Evolutionary conservation across 2,797 vertebrate genomes (phyloP), one percentile per base, ranked within the genome.

Genomic region (Hafferia zeledoni): DNA sequence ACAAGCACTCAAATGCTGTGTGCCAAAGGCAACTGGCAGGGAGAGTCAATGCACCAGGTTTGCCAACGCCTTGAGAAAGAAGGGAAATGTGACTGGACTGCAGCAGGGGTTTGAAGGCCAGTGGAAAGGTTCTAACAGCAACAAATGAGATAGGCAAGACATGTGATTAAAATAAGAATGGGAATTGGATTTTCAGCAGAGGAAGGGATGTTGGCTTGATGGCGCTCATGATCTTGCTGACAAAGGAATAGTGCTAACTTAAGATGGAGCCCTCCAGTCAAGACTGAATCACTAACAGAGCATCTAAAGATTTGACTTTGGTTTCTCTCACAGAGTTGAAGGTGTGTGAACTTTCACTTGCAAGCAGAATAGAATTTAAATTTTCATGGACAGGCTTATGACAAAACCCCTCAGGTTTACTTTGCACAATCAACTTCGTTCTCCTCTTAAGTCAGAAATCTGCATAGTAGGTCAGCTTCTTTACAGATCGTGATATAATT

Each of bases 41-140:
- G n/a, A 92, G 65, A 37, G 23, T 2, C 0, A 0, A 47, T 17
- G 43, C 0, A 0, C 18, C 64, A 37, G 41, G 39, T 80, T 20
- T 63, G 30, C 27, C 2, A 5, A 24, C 7, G 43, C 56, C 35
- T 50, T 75, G 27, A 7, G 3, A 31, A n/a, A 33, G 56, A 60
- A 63, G 37, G 18, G 7, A 55, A 30, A 30, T 47, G 27, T 53
- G 37, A 4, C 1, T 7, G 30, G 33, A 57, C 33, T 35, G 71
- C 49, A 71, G 44, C 1, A 65, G 41, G 13, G 39, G 30, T 82
- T 50, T 83, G 61, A 71, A 68, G 27, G 37, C 14, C 23, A 44
- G 17, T 5, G 0, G 0, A 90, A 61, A 91, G 56, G 44, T 11
- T 91, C 27, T 24, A 41, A 63, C 11, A 55, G 33, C 31, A 74